Base-by-base conservation (phyloP, 2,797 vertebrate genomes). In the Harpagifer antarcticus region DNA sequence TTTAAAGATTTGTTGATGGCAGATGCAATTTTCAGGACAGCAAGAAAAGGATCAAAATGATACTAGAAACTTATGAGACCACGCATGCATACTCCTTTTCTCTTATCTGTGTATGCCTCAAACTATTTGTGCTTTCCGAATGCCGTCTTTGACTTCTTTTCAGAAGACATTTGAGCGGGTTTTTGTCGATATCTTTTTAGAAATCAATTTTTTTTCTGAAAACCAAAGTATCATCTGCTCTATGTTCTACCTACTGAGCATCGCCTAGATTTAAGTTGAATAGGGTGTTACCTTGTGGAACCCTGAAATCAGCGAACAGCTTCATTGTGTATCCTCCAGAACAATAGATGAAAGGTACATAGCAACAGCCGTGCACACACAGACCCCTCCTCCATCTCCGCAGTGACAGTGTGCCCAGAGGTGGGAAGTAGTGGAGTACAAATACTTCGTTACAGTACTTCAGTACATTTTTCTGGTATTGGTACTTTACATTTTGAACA, bases 281-380 rank as follows among this genome's bases (percentile, higher is more conserved):
- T 55, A 50, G 23, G 33, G 63, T 58, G 53, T 15, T 23, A 33
- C 9, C 33, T 49, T 54, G 5, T 14, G 16, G 31, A 57, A 52
- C 55, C 45, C 19, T 56, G 8, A 45, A 56, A 42, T 69, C 44
- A 45, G n/a, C 47, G 40, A 8, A 45, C 43, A 55, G 27, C 31
- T 72, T 43, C 11, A 33, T 55, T 54, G 27, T 74, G 45, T 47
- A 63, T 66, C 49, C 31, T 55, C 9, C 62, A 42, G 59, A 79
- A 72, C 68, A 76, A 68, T 43, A 66, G 13, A 78, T 65, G 7
- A 48, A 59, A 70, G 15, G 16, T 42, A 8, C 45, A 49, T 31
- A 63, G 48, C 58, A 31, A n/a, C 62, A 17, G 75, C 44, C 54
- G 31, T 47, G 65, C 33, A 33, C 33, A 12, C 52, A 69, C 15